Evolutionary conservation across 1,140 invertebrate species (phyloP).

Genomic region (Anastatus disparis): DNA sequence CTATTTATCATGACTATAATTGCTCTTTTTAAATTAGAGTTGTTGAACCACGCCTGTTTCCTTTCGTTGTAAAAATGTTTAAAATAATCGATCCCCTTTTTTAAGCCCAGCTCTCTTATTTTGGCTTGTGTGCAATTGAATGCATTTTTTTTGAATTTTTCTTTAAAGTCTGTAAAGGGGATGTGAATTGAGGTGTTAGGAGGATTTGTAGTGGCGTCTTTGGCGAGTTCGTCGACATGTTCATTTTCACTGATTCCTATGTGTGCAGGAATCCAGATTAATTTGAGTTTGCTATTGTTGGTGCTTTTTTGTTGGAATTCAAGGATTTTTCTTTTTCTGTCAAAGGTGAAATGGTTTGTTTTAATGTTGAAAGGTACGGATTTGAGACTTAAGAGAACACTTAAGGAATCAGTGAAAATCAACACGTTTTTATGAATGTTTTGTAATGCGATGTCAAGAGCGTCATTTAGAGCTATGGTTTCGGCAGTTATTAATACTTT

Average conservation of each 20-base stretch:
- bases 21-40: background rate
- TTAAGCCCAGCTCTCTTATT: background rate
- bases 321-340: background rate
- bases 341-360: background rate
- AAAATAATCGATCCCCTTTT: background rate
- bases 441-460: background rate
- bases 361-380: background rate
- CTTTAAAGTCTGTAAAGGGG: background rate
- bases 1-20: background rate
- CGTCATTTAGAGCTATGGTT: background rate
- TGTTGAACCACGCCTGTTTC: background rate
- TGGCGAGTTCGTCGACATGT: background rate
- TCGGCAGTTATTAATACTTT: background rate
- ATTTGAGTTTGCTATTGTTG: background rate
- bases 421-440: background rate
- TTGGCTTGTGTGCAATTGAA: background rate
- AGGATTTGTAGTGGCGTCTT: background rate
- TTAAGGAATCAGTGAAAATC: background rate
- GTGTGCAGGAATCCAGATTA: slow-evolving; percentile 1
- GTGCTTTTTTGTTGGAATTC: background rate
- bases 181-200: background rate
- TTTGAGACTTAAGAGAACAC: background rate
- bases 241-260: background rate
- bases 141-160: background rate
- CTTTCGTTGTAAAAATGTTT: background rate